Conservation (phyloP, 2,888 invertebrate genomes). For the Pammene aurita region DNA sequence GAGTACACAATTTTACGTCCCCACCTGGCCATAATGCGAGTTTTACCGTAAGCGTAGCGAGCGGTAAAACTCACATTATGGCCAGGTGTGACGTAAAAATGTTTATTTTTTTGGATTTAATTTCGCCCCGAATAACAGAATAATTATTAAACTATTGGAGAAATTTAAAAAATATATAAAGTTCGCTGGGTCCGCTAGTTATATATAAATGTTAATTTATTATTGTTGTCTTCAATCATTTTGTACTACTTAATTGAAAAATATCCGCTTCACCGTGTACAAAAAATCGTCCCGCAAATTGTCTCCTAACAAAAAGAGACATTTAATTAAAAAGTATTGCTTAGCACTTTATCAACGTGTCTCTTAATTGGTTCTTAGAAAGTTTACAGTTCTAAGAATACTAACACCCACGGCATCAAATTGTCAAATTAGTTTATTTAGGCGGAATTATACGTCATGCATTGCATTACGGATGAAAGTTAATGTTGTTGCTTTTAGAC, state of each 20-base stretch:
- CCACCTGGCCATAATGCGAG: no score
- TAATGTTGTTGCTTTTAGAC: background rate
- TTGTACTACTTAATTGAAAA: background rate
- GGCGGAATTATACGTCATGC: conserved; percentile 1
- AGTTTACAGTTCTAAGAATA: conserved; percentile 4
- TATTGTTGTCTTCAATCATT: no score
- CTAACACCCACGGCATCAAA: background rate
- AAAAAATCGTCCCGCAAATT: background rate
- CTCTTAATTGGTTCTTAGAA: conserved; percentile 20
- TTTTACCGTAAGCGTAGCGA: no score
- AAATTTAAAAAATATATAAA: no score
- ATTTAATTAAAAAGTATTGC: conserved; percentile 34
- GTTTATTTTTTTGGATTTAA: no score
- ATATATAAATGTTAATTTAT: no score
- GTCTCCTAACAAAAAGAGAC: background rate
- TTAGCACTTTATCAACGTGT: conserved; percentile 20
- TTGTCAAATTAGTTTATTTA: background rate
- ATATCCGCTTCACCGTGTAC: background rate
- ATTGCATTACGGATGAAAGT: background rate
- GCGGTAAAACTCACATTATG: no score
- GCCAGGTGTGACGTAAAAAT: no score
- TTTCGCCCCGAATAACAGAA: no score
- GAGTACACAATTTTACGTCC: no score
- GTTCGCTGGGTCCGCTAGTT: no score
- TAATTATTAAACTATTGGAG: no score